A percentile compares a stretch with the other conserved stretches of the same genome.
Conservation (phyloP, 2,113 vertebrate genomes). For the Myotis davidii region DNA sequence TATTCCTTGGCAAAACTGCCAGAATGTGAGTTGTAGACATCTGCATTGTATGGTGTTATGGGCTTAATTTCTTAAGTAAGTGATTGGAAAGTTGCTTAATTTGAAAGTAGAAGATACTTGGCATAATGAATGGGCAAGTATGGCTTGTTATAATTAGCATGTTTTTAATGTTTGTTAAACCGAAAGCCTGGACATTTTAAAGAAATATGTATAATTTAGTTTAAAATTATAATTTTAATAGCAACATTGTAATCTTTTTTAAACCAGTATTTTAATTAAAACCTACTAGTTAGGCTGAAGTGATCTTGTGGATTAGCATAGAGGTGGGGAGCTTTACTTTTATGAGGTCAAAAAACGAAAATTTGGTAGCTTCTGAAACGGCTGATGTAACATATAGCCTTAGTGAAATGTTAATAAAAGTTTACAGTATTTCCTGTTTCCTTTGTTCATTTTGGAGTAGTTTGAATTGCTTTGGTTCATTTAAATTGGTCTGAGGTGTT, state of each 20-base stretch:
- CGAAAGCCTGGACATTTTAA: constrained; percentile 12
- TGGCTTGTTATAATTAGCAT: constrained; percentile 4
- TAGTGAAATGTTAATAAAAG: background rate
- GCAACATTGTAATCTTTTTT: constrained; percentile 20
- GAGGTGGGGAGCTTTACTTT: background rate
- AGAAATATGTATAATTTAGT: background rate
- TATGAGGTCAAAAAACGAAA: constrained; percentile 4
- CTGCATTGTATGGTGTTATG: background rate
- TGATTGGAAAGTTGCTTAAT: constrained; percentile 31
- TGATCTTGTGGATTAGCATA: constrained; percentile 10
- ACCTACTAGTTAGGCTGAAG: background rate
- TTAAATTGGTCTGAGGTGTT: constrained; percentile 47
- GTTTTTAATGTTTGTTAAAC: constrained; percentile 26
- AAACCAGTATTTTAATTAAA: constrained; percentile 51
- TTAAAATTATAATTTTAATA: constrained; percentile 44
- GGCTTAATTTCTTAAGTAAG: constrained; percentile 10
- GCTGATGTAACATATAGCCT: background rate
- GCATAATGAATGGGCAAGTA: background rate
- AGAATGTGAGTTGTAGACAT: background rate
- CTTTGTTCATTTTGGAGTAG: constrained; percentile 53
- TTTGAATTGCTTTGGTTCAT: constrained; percentile 36
- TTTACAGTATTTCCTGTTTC: background rate
- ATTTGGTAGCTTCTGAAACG: constrained; percentile 9
- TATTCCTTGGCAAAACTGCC: background rate
- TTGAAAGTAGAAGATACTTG: constrained; percentile 21